Evolutionary conservation across 2,888 invertebrate genomes (phyloP), one percentile per base, ranked within the genome.

Genomic region (Coremacera marginata): DNA sequence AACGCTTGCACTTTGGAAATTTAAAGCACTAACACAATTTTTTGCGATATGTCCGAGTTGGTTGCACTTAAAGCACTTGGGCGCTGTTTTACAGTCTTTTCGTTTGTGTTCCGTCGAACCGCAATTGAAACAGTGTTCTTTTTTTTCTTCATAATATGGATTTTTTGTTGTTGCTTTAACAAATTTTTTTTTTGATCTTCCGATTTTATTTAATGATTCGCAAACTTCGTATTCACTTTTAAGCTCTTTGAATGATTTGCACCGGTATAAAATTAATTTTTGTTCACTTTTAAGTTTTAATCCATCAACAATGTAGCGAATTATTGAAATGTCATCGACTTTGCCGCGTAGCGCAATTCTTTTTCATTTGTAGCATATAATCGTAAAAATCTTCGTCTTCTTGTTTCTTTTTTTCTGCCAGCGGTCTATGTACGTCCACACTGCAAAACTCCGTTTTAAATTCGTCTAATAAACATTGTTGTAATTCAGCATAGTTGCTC

Each of bases 241-340:
- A n/a, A n/a, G n/a, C n/a, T 81, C 79, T 63, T 73, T 79, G 57
- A 60, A 76, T n/a, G 65, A 74, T 70, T 31, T 31, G 74, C 75
- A 16, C 60, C 44, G 16, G 11, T 65, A 34, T 31, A 79, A 62
- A 7, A 78, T 79, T 22, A 78, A 70, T 1, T 31, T 31, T 31
- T 31, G 31, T 31, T 31, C 31, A 31, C 31, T 31, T 31, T 31
- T 31, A 31, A 31, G 31, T 31, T 31, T 31, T 31, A 31, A 31
- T 31, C 31, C 31, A 31, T 31, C 31, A 31, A 75, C 78, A 11
- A 80, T 70, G 16, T 80, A 79, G 0, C 70, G 73, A 14, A 79
- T 75, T 31, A 77, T 67, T 11, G 75, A 77, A 9, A 60, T 70
- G 16, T 65, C 67, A 3, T 79, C 78, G 9, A 77, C 34, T 19